These are phyloP conservation scores for Dione vanillae DNA, from an alignment of 2,888 invertebrate species.

Conservation along the genomic window DNA sequence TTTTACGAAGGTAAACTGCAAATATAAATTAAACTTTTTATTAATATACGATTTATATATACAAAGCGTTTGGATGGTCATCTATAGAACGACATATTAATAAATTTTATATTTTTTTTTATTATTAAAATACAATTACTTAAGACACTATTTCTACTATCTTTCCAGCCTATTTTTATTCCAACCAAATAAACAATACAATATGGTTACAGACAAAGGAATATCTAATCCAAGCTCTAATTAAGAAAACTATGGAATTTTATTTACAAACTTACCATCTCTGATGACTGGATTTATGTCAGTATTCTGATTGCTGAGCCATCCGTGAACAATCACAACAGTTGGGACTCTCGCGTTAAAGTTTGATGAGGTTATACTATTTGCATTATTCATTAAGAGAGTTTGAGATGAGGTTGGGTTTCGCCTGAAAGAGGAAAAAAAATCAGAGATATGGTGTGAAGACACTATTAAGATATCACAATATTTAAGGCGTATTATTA, in stretches of 20 bases:
- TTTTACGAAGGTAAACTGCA: constrained; percentile 60
- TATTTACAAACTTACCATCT: constrained; percentile 52
- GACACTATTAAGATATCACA: too few species aligned
- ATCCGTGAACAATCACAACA: constrained; percentile 55
- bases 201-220: too few species aligned
- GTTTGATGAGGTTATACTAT: constrained; percentile 59
- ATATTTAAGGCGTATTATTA: too few species aligned
- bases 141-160: too few species aligned
- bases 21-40: not conserved
- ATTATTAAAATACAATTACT: not conserved
- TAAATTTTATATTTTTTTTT: too few species aligned
- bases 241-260: too few species aligned
- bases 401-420: constrained; percentile 57
- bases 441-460: too few species aligned
- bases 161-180: too few species aligned
- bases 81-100: too few species aligned
- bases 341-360: constrained; percentile 55
- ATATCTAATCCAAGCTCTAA: too few species aligned
- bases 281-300: constrained; percentile 59
- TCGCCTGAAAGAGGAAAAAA: constrained; percentile 53
- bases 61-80: too few species aligned
- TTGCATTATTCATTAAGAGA: constrained; percentile 55
- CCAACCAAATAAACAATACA: too few species aligned
- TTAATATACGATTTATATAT: not conserved
- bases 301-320: constrained; percentile 56